Conservation (phyloP, 1,140 invertebrate genomes). For the Atta cephalotes region DNA sequence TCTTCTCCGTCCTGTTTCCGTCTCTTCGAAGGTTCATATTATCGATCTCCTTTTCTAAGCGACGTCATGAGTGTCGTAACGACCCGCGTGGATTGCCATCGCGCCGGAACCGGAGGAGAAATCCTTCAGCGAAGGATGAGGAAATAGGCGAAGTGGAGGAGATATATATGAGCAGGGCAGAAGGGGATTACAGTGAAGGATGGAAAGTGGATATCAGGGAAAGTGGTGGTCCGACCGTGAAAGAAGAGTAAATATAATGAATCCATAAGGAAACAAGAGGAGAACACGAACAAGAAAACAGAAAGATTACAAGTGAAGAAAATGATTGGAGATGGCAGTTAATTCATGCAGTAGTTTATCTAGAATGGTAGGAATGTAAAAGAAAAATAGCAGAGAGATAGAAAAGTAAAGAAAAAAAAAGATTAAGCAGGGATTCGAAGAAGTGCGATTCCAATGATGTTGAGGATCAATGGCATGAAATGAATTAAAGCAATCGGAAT, state of each 20-base stretch:
- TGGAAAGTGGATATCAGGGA: constrained; percentile 36
- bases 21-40: constrained; percentile 51
- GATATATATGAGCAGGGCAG: constrained; percentile 28
- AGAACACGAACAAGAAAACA: neutral
- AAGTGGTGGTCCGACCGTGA: constrained; percentile 9
- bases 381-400: neutral
- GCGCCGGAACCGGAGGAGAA: constrained; percentile 11
- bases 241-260: constrained; percentile 34
- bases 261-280: constrained; percentile 13
- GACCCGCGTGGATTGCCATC: neutral
- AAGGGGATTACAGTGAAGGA: constrained; percentile 43
- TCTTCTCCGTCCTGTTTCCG: constrained; percentile 66
- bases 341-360: neutral
- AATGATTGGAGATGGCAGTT: neutral
- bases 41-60: constrained; percentile 38
- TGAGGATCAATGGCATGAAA: neutral
- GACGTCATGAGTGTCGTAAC: constrained; percentile 28
- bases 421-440: neutral
- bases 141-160: neutral
- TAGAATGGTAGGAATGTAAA: neutral
- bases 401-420: neutral
- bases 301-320: neutral
- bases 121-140: constrained; percentile 15
- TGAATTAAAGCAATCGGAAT: neutral
- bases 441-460: neutral